Conservation (phyloP, 2,888 invertebrate genomes). For the Yponomeuta evonymella region DNA sequence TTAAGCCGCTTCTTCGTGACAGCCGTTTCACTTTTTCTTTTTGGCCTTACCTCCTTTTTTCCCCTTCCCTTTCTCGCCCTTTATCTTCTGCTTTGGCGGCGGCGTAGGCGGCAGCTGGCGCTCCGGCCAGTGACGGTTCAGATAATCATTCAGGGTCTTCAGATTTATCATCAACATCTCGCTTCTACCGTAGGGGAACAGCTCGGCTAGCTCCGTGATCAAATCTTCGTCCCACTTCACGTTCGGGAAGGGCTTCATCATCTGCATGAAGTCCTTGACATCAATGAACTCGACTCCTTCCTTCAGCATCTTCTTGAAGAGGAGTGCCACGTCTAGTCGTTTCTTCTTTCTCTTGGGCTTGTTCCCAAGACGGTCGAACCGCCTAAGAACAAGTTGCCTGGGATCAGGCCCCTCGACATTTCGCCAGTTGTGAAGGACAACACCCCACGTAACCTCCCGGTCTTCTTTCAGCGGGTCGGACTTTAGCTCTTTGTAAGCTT, state of each 20-base stretch:
- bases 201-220: conserved; percentile 16
- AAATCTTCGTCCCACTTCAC: conserved; percentile 26
- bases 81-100: conserved; percentile 19
- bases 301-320: conserved; percentile 11
- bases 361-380: conserved; percentile 15
- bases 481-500: conserved; percentile 4
- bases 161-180: conserved; percentile 13
- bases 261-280: conserved; percentile 10
- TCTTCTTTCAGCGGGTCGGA: conserved; percentile 4
- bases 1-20: too few species aligned
- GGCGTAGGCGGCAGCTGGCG: conserved; percentile 21
- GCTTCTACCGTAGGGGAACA: conserved; percentile 12
- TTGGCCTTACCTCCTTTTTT: not conserved
- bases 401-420: conserved; percentile 5
- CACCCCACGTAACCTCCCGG: conserved; percentile 15
- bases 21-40: not conserved
- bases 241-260: not conserved
- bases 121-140: conserved; percentile 25
- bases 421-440: not conserved
- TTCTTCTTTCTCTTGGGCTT: conserved; percentile 16
- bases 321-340: conserved; percentile 16
- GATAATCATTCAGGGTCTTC: conserved; percentile 10
- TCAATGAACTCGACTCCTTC: not conserved
- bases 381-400: conserved; percentile 12
- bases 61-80: not conserved